Evolutionary conservation across 1,140 invertebrate genomes (phyloP), one percentile per base, ranked within the genome.

Genomic region (Cotesia chilonis): DNA sequence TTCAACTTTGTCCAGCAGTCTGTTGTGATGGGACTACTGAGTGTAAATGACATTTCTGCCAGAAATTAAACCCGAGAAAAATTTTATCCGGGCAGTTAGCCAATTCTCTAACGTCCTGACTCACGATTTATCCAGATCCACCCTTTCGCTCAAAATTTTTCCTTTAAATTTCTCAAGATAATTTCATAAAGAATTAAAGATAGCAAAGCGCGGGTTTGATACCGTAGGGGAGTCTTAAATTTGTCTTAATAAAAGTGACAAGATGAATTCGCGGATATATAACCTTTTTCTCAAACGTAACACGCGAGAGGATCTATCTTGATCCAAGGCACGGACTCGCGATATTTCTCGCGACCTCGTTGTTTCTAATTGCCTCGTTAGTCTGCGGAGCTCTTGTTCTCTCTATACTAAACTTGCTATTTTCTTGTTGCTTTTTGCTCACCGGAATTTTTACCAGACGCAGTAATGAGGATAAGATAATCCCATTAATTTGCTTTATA

Each of bases 301-400:
- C 28, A 71, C 57, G 59, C 59, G 59, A 71, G 57, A 55, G 41
- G 35, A 61, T 63, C 14, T 71, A 70, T 64, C 69, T 63, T 28
- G 47, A n/a, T 71, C 20, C 41, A 12, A 36, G 14, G 37, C 60
- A 71, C 60, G 60, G 59, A 36, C 28, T 17, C 7, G 60, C 60
- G 69, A 71, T 71, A 71, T 71, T 71, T 64, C 60, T 64, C 28
- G 69, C 60, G 69, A 52, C 69, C 60, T 38, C 41, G 38, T 64
- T 64, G 41, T 60, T 54, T 52, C 60, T 71, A 64, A 71, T 71
- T 71, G 69, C 69, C 69, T 71, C 69, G 60, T 71, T 71, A 67
- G 61, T 41, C 51, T 36, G 51, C 41, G 61, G 36, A 52, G 47
- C 68, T 35, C 17, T 55, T 5, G 63, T 54, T 47, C 41, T 71